Conservation (phyloP, 1,140 invertebrate genomes). For the Carcinoscorpius rotundicauda region DNA sequence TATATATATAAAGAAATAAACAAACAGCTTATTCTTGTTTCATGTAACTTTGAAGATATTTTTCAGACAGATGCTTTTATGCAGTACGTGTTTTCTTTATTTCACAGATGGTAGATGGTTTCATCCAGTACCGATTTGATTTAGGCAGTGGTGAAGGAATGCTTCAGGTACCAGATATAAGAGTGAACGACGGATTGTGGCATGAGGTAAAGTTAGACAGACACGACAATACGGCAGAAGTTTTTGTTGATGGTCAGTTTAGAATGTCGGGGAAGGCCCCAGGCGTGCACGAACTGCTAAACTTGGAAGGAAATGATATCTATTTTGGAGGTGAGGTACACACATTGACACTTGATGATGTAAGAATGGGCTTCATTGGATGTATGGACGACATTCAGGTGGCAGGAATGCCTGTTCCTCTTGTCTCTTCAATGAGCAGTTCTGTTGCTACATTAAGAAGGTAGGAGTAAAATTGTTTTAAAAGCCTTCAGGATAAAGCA, state of each 20-base stretch:
- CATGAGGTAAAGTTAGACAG: constrained; percentile 72
- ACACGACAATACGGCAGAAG: constrained; percentile 56
- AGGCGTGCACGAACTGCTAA: constrained; percentile 66
- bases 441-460: constrained; percentile 41
- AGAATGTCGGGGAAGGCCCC: constrained; percentile 64
- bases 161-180: constrained; percentile 55
- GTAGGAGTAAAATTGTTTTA: constrained; percentile 5
- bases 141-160: constrained; percentile 82
- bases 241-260: constrained; percentile 65
- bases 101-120: constrained; percentile 54
- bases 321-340: constrained; percentile 73
- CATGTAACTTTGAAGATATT: too few relatives aligned
- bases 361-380: constrained; percentile 63
- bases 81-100: neutral
- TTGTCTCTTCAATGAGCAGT: constrained; percentile 52
- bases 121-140: constrained; percentile 76
- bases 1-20: too few relatives aligned
- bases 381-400: constrained; percentile 82
- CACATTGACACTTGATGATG: constrained; percentile 46
- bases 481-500: neutral
- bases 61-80: too few relatives aligned
- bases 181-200: constrained; percentile 78
- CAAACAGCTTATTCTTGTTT: too few relatives aligned
- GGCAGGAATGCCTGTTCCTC: constrained; percentile 56
- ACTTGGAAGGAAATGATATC: constrained; percentile 69